Base-by-base conservation (phyloP, 1,140 invertebrate genomes). In the Harpegnathos saltator region DNA sequence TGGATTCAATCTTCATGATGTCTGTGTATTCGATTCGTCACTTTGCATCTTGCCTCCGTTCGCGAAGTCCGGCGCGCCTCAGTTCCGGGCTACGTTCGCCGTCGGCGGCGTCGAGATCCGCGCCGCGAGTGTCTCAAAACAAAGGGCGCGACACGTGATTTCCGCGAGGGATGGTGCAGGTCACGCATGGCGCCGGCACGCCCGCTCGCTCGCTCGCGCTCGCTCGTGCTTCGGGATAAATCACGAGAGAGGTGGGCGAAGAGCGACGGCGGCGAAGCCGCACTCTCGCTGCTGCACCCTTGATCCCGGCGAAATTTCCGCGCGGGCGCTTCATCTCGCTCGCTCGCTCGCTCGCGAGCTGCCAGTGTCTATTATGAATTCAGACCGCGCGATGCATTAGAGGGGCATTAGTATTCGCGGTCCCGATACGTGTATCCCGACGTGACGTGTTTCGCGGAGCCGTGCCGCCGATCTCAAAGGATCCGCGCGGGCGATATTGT, bases 341-440 rank as follows among this genome's bases (percentile, higher is more conserved):
- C 24, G 29, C 19, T 33, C 66, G 44, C n/a, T n/a, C n/a, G n/a
- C n/a, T n/a, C n/a, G n/a, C n/a, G n/a, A n/a, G n/a, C 75, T 50
- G 63, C 17, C 50, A 83, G 26, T 19, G 73, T 83, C 68, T 85
- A 86, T 91, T 91, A 86, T 82, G 82, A 89, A 92, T 92, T 91
- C 88, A 38, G 33, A 17, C 56, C 84, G 84, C 82, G 74, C 62
- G 82, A 82, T 83, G 84, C 86, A 90, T 91, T 91, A 90, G 83
- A 82, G 77, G n/a, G 26, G 75, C 89, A 91, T 91, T 92, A 92
- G 91, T 91, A 90, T 91, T 90, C 91, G 82, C 50, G n/a, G 83
- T 83, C 65, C 54, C 73, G 86, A 89, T 73, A 65, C 61, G 52
- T 26, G 38, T 26, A 80, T 65, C 52, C 71, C 63, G 87, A 91